Conservation (phyloP, 1,140 invertebrate species). For the Drosophila teissieri region DNA sequence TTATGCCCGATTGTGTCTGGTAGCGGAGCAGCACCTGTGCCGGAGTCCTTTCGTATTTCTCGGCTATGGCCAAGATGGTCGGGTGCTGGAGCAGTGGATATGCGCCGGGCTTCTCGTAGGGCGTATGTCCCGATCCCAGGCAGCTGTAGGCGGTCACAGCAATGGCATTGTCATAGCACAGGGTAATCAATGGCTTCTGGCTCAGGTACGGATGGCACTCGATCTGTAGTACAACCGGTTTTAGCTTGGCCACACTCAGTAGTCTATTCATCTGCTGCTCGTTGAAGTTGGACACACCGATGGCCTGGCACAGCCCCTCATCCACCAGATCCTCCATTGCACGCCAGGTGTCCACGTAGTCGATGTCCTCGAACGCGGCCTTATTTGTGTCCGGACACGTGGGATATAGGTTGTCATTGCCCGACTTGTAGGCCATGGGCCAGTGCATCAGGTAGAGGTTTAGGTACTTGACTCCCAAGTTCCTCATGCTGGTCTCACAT, state of each 20-base stretch:
- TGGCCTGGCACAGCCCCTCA: conserved; percentile 89
- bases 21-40: conserved; percentile 88
- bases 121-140: conserved; percentile 88
- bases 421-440: conserved; percentile 87
- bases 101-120: conserved; percentile 72
- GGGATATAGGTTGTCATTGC: conserved; percentile 72
- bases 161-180: conserved; percentile 89
- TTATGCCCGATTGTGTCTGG: conserved; percentile 87
- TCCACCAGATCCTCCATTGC: conserved; percentile 92
- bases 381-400: conserved; percentile 87
- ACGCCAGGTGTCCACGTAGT: conserved; percentile 96
- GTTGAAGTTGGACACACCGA: conserved; percentile 98
- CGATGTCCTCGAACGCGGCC: conserved; percentile 86
- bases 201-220: conserved; percentile 95
- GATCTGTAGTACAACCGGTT: conserved; percentile 91
- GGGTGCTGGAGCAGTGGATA: conserved; percentile 67
- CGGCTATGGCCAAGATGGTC: conserved; percentile 86
- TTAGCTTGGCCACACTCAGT: conserved; percentile 88
- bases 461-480: conserved; percentile 89
- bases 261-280: conserved; percentile 91
- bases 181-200: conserved; percentile 90
- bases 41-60: conserved; percentile 88
- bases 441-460: conserved; percentile 93
- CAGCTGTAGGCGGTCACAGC: conserved; percentile 92
- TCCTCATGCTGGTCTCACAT: conserved; percentile 86